Evolutionary conservation across 2,113 vertebrate genomes (phyloP).

Genomic region (Macaca nemestrina): DNA sequence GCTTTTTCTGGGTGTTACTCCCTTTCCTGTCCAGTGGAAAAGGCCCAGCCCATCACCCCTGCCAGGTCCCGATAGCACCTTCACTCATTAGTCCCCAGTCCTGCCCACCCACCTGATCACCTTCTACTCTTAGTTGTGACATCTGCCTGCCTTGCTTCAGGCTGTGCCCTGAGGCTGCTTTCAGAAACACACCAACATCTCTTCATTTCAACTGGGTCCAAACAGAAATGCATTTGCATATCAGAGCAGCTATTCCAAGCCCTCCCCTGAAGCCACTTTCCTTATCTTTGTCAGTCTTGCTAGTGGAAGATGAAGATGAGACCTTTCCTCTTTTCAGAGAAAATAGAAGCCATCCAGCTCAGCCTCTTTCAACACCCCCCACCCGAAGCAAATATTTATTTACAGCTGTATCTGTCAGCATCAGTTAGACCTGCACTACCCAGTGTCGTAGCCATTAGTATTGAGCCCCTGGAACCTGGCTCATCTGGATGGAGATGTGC

Average conservation of each 20-base stretch:
- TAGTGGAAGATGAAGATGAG: not conserved
- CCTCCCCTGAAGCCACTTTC: not conserved
- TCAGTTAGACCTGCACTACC: not conserved
- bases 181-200: not conserved
- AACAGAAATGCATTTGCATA: not conserved
- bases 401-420: not conserved
- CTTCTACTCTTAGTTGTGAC: not conserved
- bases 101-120: not conserved
- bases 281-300: not conserved
- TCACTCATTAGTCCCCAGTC: not conserved
- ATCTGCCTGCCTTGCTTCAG: not conserved
- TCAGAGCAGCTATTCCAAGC: not conserved
- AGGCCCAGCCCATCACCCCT: not conserved
- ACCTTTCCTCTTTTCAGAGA: not conserved
- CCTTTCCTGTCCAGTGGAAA: not conserved
- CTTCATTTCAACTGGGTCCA: not conserved
- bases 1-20: not conserved
- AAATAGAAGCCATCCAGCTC: not conserved
- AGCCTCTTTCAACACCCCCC: not conserved
- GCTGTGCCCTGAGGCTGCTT: not conserved
- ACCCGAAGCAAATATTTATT: not conserved
- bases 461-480: not conserved
- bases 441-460: rapidly evolving
- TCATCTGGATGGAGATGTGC: not conserved
- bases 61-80: not conserved